Base-by-base conservation (phyloP, 2,797 vertebrate species). In the Hirundo rustica region DNA sequence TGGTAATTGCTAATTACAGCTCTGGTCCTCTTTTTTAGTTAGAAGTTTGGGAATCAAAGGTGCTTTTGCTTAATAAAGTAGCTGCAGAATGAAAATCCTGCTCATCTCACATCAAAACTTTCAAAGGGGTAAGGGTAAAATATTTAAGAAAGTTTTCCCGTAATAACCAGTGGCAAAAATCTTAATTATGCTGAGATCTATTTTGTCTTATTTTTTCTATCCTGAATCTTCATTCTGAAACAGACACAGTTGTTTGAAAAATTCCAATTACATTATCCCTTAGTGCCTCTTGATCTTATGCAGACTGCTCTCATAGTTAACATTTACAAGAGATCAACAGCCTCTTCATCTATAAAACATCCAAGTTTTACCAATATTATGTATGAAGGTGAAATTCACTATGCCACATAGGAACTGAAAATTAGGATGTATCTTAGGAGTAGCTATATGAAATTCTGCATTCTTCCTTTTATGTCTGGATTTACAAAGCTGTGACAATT, bases 161-260 rank as follows among this genome's bases (percentile, higher is more conserved):
- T 91, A 95, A 96, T 51, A 96, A 87, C 77, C 80, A 94, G 50
- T 53, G 67, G 88, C 92, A 97, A 97, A 93, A 54, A 77, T 62
- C 70, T 70, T 96, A 96, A 97, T 96, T 97, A 95, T 90, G 66
- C 72, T 94, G 85, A 94, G 70, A 93, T 92, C 65, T 96, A 71
- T 93, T 97, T 96, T 96, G 42, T 76, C 51, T 78, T 67, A 14
- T 88, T 85, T 79, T 84, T 82, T 94, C 89, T 82, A 93, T 77
- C 27, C 36, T 77, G 74, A 96, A 82, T 93, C 84, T 95, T 96
- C 86, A 95, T 95, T 95, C 91, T 94, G 55, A 95, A 96, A 96
- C 90, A 95, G 87, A 97, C 64, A 89, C 22, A 94, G 89, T 85
- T 97, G 91, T 97, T 96, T 94, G 78, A 94, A 96, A 96, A 96